Percentiles rank a stretch among this genome's conserved stretches.
These are phyloP conservation scores for Dicyrtomina minuta DNA, from an alignment of 2,888 invertebrate genomes.

Conservation along the genomic window DNA sequence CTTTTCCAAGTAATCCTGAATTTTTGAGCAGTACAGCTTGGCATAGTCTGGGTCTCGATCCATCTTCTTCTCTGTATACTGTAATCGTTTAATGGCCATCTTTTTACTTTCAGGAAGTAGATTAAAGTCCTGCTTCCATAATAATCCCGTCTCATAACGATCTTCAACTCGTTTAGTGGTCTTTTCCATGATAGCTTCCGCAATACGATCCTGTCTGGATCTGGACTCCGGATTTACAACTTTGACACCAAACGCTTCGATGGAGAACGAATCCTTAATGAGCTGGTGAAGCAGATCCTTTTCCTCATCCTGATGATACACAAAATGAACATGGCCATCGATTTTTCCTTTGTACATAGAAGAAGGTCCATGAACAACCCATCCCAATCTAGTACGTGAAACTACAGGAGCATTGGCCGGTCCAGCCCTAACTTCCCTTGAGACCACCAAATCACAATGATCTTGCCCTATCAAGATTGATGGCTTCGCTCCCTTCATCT, in stretches of 20 bases:
- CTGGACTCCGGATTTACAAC: not conserved
- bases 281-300: too few relatives aligned
- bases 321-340: not conserved
- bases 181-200: not conserved
- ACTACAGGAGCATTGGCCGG: too few relatives aligned
- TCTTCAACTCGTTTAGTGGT: not conserved
- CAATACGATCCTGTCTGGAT: constrained; percentile 4
- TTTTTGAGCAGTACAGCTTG: not conserved
- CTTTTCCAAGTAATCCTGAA: constrained; percentile 6
- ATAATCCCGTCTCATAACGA: not conserved
- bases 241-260: too few relatives aligned
- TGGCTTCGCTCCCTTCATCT: too few relatives aligned
- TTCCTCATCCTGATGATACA: constrained; percentile 6
- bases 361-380: too few relatives aligned
- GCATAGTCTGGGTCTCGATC: not conserved
- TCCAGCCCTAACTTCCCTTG: too few relatives aligned
- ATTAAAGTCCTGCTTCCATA: too few relatives aligned
- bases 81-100: not conserved
- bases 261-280: too few relatives aligned
- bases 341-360: too few relatives aligned
- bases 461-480: too few relatives aligned
- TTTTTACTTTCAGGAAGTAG: not conserved
- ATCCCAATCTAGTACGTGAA: constrained; percentile 28
- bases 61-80: constrained; percentile 7
- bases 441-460: too few relatives aligned